phyloP scores from a whole-genome alignment of 2,113 vertebrate genomes.

The Entomyzon cyanotis region DNA sequence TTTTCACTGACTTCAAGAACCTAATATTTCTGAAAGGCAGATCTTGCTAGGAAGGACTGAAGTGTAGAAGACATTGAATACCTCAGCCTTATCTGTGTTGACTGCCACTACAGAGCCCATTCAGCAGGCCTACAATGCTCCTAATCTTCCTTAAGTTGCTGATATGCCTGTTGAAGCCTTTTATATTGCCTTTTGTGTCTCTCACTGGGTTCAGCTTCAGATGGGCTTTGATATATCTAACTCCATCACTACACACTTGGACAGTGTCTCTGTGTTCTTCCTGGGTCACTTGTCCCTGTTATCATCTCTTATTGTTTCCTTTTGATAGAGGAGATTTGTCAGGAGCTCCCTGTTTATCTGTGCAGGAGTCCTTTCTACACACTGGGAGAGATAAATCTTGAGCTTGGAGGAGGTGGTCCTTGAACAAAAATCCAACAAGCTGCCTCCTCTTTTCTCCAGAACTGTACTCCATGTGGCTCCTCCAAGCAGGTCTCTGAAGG shows the following conservation, averaged over 20 bases:
- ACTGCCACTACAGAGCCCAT: background rate
- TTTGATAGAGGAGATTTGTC: background rate
- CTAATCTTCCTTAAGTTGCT: background rate
- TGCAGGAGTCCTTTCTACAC: background rate
- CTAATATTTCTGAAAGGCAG: background rate
- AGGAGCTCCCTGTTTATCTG: background rate
- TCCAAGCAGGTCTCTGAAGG: background rate
- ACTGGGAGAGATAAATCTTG: background rate
- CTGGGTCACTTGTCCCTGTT: background rate
- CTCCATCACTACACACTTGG: background rate
- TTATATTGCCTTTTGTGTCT: background rate
- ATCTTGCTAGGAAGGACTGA: background rate
- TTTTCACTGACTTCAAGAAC: background rate
- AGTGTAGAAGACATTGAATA: background rate
- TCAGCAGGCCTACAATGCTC: background rate
- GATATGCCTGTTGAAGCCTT: background rate
- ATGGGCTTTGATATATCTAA: background rate
- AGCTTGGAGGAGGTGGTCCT: background rate
- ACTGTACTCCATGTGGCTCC: background rate
- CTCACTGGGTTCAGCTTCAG: background rate
- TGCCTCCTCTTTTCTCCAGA: background rate
- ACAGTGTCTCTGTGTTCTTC: background rate
- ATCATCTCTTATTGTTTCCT: background rate
- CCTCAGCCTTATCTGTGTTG: rapidly evolving
- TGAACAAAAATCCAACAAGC: background rate